Evolutionary conservation across 1,140 invertebrate genomes (phyloP).

Genomic region (Drosophila chauvacae): DNA sequence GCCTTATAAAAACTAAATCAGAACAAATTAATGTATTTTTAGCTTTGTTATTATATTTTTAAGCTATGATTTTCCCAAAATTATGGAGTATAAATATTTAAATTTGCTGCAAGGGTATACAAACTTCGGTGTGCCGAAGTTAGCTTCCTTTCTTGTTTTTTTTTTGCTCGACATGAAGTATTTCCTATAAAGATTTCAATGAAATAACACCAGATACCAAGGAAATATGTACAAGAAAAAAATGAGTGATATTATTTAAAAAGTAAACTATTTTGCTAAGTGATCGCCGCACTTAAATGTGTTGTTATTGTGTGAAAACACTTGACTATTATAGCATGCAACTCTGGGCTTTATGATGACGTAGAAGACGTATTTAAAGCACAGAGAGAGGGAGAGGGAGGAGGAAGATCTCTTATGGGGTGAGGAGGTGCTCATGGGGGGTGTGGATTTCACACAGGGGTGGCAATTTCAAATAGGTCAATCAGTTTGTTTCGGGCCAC

Average conservation of each 20-base stretch:
- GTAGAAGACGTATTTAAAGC: neutral
- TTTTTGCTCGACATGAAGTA: too few relatives aligned
- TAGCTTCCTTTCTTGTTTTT: too few relatives aligned
- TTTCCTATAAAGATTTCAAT: too few relatives aligned
- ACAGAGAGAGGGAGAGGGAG: neutral
- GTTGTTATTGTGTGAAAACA: neutral
- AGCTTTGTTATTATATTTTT: too few relatives aligned
- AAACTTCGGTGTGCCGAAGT: too few relatives aligned
- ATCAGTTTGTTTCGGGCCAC: constrained; percentile 24
- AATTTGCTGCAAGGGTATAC: too few relatives aligned
- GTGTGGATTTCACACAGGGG: neutral
- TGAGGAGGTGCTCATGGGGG: neutral
- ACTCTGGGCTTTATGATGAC: neutral
- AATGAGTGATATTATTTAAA: neutral
- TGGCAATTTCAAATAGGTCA: constrained; percentile 30
- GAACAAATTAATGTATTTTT: too few relatives aligned
- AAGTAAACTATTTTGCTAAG: neutral
- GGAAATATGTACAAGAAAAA: too few relatives aligned
- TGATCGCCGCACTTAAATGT: neutral
- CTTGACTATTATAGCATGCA: neutral
- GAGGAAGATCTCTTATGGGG: neutral
- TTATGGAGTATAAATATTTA: too few relatives aligned
- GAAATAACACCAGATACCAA: too few relatives aligned
- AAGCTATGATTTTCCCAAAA: too few relatives aligned
- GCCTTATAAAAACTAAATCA: too few relatives aligned